These are phyloP conservation scores for Polydrusus pterygomalis DNA, from an alignment of 2,888 invertebrate species.

Conservation along the genomic window DNA sequence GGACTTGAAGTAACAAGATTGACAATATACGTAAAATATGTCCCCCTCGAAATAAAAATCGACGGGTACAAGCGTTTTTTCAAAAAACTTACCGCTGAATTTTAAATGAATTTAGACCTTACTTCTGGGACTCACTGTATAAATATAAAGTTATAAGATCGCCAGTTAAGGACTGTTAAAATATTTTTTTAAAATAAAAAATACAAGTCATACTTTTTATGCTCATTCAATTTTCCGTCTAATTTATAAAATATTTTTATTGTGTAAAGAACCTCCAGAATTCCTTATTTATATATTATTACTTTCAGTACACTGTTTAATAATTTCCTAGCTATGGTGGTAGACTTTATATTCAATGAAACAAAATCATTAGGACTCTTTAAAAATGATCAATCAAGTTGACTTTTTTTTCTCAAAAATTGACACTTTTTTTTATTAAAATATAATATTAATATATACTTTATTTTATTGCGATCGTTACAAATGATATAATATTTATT, in stretches of 20 bases:
- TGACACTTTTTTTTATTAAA: constrained; percentile 12
- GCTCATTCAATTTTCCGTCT: no score
- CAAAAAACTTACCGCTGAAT: no score
- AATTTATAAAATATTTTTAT: no score
- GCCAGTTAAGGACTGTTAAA: not conserved
- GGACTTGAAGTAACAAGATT: no score
- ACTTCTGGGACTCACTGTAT: no score
- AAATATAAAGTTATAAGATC: no score
- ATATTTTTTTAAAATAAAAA: not conserved
- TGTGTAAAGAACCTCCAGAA: not conserved
- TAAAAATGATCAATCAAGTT: not conserved
- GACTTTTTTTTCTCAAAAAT: constrained; percentile 3
- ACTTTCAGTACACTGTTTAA: not conserved
- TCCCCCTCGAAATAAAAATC: no score
- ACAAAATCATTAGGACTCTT: not conserved
- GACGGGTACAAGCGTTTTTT: no score
- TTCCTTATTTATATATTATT: not conserved
- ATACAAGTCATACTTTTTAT: no score
- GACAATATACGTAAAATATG: no score
- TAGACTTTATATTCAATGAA: not conserved
- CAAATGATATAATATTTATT: constrained; percentile 63
- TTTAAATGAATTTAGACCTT: no score
- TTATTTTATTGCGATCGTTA: constrained; percentile 65
- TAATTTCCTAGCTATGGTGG: not conserved
- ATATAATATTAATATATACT: constrained; percentile 49